These are phyloP conservation scores for Hapalemur alaotrensis DNA, from an alignment of 2,797 vertebrate species.

Conservation along the genomic window DNA sequence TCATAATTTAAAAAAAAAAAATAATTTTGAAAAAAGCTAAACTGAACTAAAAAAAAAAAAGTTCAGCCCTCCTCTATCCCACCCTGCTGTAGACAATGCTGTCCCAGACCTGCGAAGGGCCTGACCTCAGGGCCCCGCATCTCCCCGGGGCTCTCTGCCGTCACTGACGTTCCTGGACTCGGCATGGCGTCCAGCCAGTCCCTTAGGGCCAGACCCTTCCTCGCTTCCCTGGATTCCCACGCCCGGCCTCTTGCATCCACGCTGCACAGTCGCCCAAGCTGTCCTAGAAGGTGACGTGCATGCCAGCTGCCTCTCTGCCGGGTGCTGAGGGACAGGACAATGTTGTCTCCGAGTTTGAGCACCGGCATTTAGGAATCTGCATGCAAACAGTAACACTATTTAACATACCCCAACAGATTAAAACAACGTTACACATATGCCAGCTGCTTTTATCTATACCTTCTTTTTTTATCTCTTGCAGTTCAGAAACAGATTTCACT, in stretches of 20 bases:
- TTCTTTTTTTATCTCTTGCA: background rate
- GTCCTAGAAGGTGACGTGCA: background rate
- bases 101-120: background rate
- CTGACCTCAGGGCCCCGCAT: background rate
- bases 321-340: no score
- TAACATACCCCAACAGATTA: background rate
- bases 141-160: no score
- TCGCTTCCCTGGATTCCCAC: background rate
- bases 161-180: background rate
- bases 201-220: background rate
- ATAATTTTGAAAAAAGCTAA: background rate
- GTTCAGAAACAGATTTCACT: background rate
- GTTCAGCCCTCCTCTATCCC: background rate
- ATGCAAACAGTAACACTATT: background rate
- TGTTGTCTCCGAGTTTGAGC: background rate
- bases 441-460: background rate
- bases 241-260: background rate
- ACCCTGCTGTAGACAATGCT: no score
- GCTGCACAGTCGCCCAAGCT: no score
- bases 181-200: background rate
- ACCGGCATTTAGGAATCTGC: background rate
- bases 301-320: background rate
- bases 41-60: background rate
- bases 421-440: background rate
- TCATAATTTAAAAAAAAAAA: background rate